phyloP scores from a whole-genome alignment of 2,888 invertebrate species.

The Chironomus riparius region DNA sequence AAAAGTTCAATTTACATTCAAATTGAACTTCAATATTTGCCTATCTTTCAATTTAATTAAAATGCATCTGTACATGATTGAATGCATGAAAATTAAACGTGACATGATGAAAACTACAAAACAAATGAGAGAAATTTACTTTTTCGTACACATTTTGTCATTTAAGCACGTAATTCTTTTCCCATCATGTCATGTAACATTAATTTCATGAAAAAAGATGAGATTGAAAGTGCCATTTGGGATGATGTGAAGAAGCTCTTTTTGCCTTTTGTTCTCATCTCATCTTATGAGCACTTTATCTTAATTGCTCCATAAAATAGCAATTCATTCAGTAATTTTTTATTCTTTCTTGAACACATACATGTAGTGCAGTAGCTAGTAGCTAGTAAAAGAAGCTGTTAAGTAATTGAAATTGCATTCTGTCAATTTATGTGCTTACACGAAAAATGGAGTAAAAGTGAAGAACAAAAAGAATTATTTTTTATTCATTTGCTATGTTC shows the following conservation, averaged over 20 bases:
- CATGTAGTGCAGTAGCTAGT: neutral
- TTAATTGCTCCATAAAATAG: neutral
- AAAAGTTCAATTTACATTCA: too few relatives aligned
- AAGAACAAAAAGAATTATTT: too few relatives aligned
- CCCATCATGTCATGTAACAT: neutral
- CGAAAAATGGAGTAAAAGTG: too few relatives aligned
- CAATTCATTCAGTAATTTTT: neutral
- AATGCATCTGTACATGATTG: neutral
- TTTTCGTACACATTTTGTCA: neutral
- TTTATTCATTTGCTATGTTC: too few relatives aligned
- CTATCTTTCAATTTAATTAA: neutral
- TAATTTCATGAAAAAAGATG: neutral
- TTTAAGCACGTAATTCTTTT: neutral
- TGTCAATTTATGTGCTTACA: neutral
- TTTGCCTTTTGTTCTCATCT: neutral
- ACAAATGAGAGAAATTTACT: neutral
- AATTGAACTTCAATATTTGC: neutral
- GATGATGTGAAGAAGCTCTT: neutral
- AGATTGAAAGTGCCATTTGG: too few relatives aligned
- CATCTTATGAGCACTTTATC: neutral
- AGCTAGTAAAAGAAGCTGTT: neutral
- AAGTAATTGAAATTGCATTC: constrained; percentile 10
- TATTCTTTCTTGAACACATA: neutral
- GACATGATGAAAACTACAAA: neutral
- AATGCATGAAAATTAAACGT: neutral